Base-by-base conservation (phyloP, 2,888 invertebrate genomes). In the Noctua fimbriata region DNA sequence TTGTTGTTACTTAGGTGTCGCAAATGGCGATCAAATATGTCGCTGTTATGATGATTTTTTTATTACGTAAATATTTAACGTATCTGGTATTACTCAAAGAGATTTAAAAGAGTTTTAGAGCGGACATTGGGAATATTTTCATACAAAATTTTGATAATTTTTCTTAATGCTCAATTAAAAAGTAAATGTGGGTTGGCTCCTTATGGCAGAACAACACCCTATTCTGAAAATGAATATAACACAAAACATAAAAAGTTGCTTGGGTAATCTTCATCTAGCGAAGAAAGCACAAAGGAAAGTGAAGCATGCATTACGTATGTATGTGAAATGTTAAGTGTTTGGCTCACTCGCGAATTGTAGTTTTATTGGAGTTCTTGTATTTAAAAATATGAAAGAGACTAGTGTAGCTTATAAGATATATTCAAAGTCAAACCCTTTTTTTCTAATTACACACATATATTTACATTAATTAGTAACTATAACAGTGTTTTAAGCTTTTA, bases 311-410 rank as follows among this genome's bases (percentile, higher is more conserved):
- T 81, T 66, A 73, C 72, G 36, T 76, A 80, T 75, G 69, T 69
- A 69, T 58, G 74, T 70, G 32, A 76, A 44, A 58, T 65, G 75
- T 77, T 72, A 79, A 76, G 80, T 70, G 73, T 78, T 84, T 84
- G 47, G 69, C 81, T 79, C 78, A 77, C 71, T 85, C 32, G 74
- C 69, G 73, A 71, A 84, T 80, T 80, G 78, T 81, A 72, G 75
- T 87, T 87, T 85, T 88, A 85, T 85, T 81, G 36, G 36, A 81
- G 75, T 63, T 71, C 73, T 65, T 55, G 72, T 84, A 75, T 86
- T 69, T 86, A 75, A 82, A 82, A 73, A 76, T 67, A 28, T 63
- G 71, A 66, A 74, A 71, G 81, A 78, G 70, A 12, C 78, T 66
- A 66, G 63, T 84, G 67, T 77, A 76, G 73, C 72, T 65, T 21